phyloP scores from a whole-genome alignment of 2,888 invertebrate species.

The Cheilosia variabilis region DNA sequence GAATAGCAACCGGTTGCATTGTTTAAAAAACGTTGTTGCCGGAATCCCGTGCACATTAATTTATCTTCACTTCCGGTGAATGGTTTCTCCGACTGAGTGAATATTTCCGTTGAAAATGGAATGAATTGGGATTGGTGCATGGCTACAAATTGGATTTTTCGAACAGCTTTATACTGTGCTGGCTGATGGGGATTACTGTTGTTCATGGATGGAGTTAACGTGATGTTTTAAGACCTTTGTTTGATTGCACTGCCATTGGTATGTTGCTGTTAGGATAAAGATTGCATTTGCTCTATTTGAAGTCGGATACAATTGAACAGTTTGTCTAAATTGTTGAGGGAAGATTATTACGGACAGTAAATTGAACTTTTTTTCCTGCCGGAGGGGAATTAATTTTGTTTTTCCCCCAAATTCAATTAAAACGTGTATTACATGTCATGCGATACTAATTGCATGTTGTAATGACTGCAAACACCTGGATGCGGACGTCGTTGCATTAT shows the following conservation, averaged over 20 bases:
- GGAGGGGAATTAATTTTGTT: neutral
- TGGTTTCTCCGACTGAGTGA: slow-evolving; percentile 44
- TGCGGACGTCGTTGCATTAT: neutral
- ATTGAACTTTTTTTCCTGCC: neutral
- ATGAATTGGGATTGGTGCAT: neutral
- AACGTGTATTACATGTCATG: neutral
- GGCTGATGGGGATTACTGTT: neutral
- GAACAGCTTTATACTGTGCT: neutral
- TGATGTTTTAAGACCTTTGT: no score
- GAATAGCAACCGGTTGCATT: slow-evolving; percentile 33
- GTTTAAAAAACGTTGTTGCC: slow-evolving; percentile 26
- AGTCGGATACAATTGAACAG: no score
- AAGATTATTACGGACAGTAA: neutral
- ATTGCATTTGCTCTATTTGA: no score
- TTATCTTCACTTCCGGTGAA: slow-evolving; percentile 65
- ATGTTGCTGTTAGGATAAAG: no score
- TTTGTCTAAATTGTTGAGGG: neutral
- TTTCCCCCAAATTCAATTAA: neutral
- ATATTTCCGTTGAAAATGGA: neutral
- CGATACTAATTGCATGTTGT: neutral
- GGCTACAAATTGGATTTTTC: slow-evolving; percentile 5
- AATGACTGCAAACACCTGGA: neutral
- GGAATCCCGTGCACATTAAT: slow-evolving; percentile 52
- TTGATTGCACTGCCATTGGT: no score
- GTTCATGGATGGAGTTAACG: no score